Evolutionary conservation across 2,797 vertebrate species (phyloP).

Genomic region (Neoniphon sammara): DNA sequence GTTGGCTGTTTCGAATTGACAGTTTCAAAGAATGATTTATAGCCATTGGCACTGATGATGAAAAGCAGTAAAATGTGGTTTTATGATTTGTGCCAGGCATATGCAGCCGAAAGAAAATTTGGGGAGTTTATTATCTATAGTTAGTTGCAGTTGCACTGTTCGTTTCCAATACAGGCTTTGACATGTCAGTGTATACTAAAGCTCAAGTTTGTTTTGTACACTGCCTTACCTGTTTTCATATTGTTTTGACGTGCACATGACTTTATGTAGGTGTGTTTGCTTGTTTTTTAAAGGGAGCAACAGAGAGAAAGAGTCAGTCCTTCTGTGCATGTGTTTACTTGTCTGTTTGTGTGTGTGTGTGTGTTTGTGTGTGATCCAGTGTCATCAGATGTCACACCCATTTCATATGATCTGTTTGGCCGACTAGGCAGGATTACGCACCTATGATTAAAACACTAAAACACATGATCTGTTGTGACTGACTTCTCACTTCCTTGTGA

Average conservation of each 20-base stretch:
- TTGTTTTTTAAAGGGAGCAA: background rate
- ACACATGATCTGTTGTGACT: background rate
- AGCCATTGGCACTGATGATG: background rate
- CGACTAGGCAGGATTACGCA: background rate
- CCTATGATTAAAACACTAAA: background rate
- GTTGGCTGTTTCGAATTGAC: background rate
- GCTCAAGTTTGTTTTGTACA: background rate
- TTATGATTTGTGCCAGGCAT: constrained; percentile 5
- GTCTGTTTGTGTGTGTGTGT: constrained; percentile 9
- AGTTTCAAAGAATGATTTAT: constrained; percentile 26
- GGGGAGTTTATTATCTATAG: background rate
- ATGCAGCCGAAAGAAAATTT: constrained; percentile 1
- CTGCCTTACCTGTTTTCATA: background rate
- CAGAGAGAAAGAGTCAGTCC: constrained; percentile 11
- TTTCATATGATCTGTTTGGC: background rate
- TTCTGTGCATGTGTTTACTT: constrained; percentile 32
- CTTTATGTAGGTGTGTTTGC: constrained; percentile 21
- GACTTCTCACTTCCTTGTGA: background rate
- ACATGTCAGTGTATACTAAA: constrained; percentile 20
- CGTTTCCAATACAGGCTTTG: constrained; percentile 19
- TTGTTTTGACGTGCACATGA: constrained; percentile 25
- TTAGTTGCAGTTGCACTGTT: constrained; percentile 1
- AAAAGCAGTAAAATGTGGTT: constrained; percentile 22
- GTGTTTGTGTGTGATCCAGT: constrained; percentile 1
- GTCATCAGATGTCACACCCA: constrained; percentile 12